phyloP scores from a whole-genome alignment of 2,888 invertebrate genomes.

The Epinotia nisella region DNA sequence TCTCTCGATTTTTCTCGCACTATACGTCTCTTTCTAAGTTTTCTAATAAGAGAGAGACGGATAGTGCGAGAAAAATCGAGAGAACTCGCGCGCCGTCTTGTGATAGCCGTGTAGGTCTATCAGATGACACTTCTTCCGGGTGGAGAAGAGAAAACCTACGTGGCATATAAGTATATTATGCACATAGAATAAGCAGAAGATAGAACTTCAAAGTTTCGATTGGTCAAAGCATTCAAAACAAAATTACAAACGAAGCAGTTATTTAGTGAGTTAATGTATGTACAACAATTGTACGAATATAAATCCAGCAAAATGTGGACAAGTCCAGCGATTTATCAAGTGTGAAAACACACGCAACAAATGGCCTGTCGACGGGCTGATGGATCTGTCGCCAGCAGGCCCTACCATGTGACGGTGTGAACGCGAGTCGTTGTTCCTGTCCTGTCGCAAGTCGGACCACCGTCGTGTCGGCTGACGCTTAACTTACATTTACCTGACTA shows the following conservation, averaged over 20 bases:
- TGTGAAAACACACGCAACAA: slow-evolving; percentile 82
- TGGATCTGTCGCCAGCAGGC: slow-evolving; percentile 81
- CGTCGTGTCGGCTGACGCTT: slow-evolving; percentile 15
- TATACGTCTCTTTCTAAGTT: too few relatives aligned
- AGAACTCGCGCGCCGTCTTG: too few relatives aligned
- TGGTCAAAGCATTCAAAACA: slow-evolving; percentile 8
- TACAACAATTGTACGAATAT: slow-evolving; percentile 69
- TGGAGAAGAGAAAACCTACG: not conserved
- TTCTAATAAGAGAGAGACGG: too few relatives aligned
- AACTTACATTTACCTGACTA: too few relatives aligned
- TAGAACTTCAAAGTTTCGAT: too few relatives aligned
- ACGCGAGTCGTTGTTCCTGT: slow-evolving; percentile 1
- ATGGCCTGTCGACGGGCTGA: slow-evolving; percentile 81
- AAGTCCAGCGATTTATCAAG: slow-evolving; percentile 79
- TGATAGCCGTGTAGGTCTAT: too few relatives aligned
- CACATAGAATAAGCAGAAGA: too few relatives aligned
- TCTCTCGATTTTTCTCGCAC: too few relatives aligned
- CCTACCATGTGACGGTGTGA: slow-evolving; percentile 62
- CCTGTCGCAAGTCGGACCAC: slow-evolving; percentile 17
- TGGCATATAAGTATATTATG: too few relatives aligned
- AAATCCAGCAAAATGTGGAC: slow-evolving; percentile 79
- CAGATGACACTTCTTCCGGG: not conserved
- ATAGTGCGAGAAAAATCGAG: too few relatives aligned
- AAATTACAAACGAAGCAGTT: slow-evolving; percentile 37
- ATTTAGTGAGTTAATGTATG: slow-evolving; percentile 69